phyloP scores from a whole-genome alignment of 1,140 invertebrate genomes.

The Brachionus plicatilis region DNA sequence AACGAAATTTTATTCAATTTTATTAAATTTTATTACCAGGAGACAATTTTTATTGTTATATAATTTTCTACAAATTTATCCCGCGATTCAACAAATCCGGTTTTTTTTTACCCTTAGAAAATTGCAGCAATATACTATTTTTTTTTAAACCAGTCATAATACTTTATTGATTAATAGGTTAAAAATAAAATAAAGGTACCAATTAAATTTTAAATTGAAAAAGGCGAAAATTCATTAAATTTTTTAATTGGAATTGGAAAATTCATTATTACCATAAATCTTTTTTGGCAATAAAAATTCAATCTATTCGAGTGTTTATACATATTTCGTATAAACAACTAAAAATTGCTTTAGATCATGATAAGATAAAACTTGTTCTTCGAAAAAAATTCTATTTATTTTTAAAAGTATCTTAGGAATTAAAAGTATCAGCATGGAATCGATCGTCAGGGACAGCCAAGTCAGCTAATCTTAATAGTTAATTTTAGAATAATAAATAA shows the following conservation, averaged over 20 bases:
- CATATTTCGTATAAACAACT: background rate
- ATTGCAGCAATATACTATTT: background rate
- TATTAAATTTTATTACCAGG: background rate
- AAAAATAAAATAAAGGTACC: background rate
- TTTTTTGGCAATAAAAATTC: background rate
- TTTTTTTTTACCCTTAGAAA: background rate
- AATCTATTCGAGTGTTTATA: conserved; percentile 1
- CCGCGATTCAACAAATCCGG: background rate
- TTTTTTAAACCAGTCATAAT: background rate
- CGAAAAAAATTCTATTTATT: background rate
- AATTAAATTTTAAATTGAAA: background rate
- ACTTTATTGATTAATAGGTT: background rate
- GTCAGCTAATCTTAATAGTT: background rate
- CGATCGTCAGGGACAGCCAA: background rate
- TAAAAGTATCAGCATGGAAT: background rate
- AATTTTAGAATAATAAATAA: background rate
- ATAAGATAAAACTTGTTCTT: background rate
- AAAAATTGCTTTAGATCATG: background rate
- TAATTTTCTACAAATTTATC: background rate
- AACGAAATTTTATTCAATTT: background rate
- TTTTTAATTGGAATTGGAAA: background rate
- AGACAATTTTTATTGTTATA: background rate
- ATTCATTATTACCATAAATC: background rate
- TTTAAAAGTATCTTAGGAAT: background rate
- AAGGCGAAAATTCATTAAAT: background rate